These are phyloP conservation scores for Tupaia chinensis DNA, from an alignment of 2,113 vertebrate species.

Conservation along the genomic window DNA sequence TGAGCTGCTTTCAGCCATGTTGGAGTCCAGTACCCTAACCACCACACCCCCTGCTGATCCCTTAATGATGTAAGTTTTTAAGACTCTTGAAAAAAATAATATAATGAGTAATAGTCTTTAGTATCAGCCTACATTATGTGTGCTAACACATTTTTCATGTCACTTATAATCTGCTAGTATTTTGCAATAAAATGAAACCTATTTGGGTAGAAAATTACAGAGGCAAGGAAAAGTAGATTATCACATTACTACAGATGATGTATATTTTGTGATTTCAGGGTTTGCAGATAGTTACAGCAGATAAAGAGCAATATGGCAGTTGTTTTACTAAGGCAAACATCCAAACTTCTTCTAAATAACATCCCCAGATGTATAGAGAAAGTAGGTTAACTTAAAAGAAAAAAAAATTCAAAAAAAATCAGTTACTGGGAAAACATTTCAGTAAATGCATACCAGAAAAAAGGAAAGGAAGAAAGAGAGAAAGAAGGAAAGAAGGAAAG, in stretches of 20 bases:
- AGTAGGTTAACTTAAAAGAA: background rate
- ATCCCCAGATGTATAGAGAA: background rate
- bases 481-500: no score
- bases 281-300: background rate
- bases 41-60: no score
- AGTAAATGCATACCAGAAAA: background rate
- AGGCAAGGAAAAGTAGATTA: slow-evolving; percentile 74
- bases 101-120: slow-evolving; percentile 63
- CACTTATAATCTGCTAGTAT: slow-evolving; percentile 76
- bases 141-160: slow-evolving; percentile 80
- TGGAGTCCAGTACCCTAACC: no score
- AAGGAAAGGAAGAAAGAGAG: background rate
- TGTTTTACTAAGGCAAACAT: slow-evolving; percentile 21
- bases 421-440: background rate
- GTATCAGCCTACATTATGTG: slow-evolving; percentile 67
- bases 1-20: no score
- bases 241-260: background rate
- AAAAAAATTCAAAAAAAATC: background rate
- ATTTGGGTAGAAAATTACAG: slow-evolving; percentile 80
- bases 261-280: background rate
- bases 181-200: slow-evolving; percentile 74
- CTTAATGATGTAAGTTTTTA: no score
- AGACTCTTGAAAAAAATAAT: no score
- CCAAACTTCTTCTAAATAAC: background rate
- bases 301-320: background rate